Evolutionary conservation across 2,888 invertebrate species (phyloP).

Genomic region (Apodemia mormo): DNA sequence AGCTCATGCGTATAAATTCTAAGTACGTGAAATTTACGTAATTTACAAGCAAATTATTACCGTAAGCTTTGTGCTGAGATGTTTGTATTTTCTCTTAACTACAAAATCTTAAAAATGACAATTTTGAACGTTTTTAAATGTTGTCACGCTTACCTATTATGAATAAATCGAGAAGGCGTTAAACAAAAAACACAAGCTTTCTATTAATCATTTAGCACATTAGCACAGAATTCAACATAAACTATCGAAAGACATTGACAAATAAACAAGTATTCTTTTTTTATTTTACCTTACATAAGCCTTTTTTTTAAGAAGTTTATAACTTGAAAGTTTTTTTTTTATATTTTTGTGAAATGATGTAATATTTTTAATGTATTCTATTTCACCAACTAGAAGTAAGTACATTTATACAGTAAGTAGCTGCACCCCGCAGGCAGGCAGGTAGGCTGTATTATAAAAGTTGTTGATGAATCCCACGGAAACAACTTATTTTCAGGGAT

Average conservation of each 20-base stretch:
- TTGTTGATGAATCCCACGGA: no score
- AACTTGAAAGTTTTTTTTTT: neutral
- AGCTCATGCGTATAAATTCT: neutral
- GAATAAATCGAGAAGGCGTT: conserved; percentile 6
- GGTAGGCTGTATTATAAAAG: no score
- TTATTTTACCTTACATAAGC: neutral
- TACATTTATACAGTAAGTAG: no score
- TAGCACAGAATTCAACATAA: conserved; percentile 13
- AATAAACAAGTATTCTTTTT: conserved; percentile 4
- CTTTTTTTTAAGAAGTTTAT: neutral
- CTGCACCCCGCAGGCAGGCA: no score
- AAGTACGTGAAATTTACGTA: neutral
- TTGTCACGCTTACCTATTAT: conserved; percentile 14
- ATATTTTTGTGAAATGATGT: no score
- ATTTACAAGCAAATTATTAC: neutral
- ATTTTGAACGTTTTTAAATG: conserved; percentile 18
- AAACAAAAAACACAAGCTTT: conserved; percentile 6
- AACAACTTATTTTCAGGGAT: no score
- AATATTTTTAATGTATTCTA: no score
- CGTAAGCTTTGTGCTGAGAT: neutral
- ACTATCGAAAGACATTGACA: conserved; percentile 12
- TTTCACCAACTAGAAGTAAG: no score
- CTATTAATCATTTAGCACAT: conserved; percentile 17
- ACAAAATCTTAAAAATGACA: conserved; percentile 4
- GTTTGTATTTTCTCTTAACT: conserved; percentile 16